Evolutionary conservation across 2,888 invertebrate species (phyloP), one percentile per base, ranked within the genome.

Genomic region (Horisme vitalbata): DNA sequence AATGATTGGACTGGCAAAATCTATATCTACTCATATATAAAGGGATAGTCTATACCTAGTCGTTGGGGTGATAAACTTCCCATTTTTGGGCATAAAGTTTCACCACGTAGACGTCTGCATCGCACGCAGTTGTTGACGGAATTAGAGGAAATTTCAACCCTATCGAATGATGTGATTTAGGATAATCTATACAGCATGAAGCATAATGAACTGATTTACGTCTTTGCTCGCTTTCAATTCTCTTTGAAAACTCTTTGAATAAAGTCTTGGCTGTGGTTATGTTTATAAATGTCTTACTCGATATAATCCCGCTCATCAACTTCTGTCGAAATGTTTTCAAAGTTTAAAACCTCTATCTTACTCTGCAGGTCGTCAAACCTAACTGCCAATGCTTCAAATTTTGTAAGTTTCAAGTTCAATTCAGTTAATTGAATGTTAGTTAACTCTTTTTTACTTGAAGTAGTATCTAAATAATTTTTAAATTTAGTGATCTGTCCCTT

Each of bases 331-430:
- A 46, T 14, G 9, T 46, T 23, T 1, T 27, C 24, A n/a, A 8
- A 13, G 27, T 31, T 36, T 6, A 52, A 14, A 7, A 43, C 24
- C 33, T 55, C 52, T 30, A 52, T 52, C 26, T 50, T 41, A 38
- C 10, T 36, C 15, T 55, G 50, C n/a, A n/a, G n/a, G n/a, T n/a
- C n/a, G n/a, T n/a, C 51, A 31, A 52, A 51, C 20, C 38, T 12
- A 7, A 9, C 13, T 11, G 33, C 37, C 18, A 48, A 21, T n/a
- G 23, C 37, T 38, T 41, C 32, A 10, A 48, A 15, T 24, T 37
- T 48, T 2, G 9, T n/a, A 11, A 37, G 28, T 32, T 24, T 41
- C 28, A 37, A 28, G n/a, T 28, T 9, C 13, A 48, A 20, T 7
- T 43, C 37, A 5, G 24, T 36, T n/a, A 43, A 3, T 11, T 47